phyloP scores from a whole-genome alignment of 1,140 invertebrate genomes.

The Samia ricini region DNA sequence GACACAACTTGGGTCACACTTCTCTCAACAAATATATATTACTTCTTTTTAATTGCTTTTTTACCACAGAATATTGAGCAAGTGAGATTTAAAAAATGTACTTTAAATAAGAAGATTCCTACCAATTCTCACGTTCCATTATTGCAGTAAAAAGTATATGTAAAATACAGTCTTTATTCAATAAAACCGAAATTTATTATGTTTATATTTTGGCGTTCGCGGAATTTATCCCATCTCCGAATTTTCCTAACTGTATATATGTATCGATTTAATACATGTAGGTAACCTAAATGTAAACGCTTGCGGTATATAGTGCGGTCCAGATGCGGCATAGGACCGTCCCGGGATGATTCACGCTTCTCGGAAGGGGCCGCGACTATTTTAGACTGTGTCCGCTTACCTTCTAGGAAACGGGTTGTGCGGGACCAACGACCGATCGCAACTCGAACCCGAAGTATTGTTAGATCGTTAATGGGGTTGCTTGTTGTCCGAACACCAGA shows the following conservation, averaged over 20 bases:
- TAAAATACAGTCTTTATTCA: not conserved
- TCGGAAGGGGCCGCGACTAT: slow-evolving; percentile 71
- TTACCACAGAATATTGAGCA: too few relatives aligned
- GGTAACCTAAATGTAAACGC: slow-evolving; percentile 18
- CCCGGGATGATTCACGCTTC: slow-evolving; percentile 64
- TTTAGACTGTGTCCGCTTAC: slow-evolving; percentile 74
- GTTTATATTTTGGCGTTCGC: not conserved
- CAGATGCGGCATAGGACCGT: slow-evolving; percentile 67
- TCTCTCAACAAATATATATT: too few relatives aligned
- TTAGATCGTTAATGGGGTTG: slow-evolving; percentile 66
- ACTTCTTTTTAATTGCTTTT: too few relatives aligned
- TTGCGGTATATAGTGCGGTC: slow-evolving; percentile 39
- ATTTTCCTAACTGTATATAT: not conserved
- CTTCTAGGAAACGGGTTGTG: slow-evolving; percentile 66
- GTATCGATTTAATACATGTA: slow-evolving; percentile 1
- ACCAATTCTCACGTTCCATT: too few relatives aligned
- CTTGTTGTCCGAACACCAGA: slow-evolving; percentile 27
- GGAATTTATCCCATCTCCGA: not conserved
- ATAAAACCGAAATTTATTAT: not conserved
- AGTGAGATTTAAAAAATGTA: too few relatives aligned
- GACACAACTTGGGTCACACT: too few relatives aligned
- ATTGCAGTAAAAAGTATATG: not conserved
- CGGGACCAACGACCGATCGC: slow-evolving; percentile 73
- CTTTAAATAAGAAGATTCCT: too few relatives aligned
- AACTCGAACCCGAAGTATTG: slow-evolving; percentile 59